Base-by-base conservation (phyloP, 2,888 invertebrate species). In the Helicoverpa assulta region DNA sequence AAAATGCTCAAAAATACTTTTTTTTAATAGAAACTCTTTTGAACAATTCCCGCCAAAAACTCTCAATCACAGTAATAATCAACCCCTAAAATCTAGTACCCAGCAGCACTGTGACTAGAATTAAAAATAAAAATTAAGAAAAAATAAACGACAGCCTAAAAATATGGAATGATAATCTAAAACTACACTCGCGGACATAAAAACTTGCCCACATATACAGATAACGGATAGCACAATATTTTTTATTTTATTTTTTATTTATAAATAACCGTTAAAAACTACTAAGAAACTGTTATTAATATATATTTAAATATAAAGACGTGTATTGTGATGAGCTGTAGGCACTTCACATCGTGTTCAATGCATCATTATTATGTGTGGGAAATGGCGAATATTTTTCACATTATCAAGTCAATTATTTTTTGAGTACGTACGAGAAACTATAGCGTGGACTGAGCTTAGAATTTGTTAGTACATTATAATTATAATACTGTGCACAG, bases 81-180 rank as follows among this genome's bases (percentile, higher is more conserved):
- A 73, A 66, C 67, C 71, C 85, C 82, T 89, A 86, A 78, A 40
- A 85, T 90, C 91, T 92, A 93, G 92, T 90, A 92, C 85, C 88
- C 90, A 92, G 90, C 85, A 91, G 83, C 83, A 92, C 91, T 92
- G 91, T 94, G 94, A 94, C 94, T 95, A 95, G 94, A 92, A 90
- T 89, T 90, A 87, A 86, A 85, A 85, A 81, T 76, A 80, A 88
- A 84, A 84, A 86, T 85, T 80, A 84, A 77, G 68, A 80, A 79
- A 80, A 83, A 83, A 82, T 12, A 80, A 55, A 54, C 37, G 64
- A 78, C 72, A 80, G 78, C 75, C 82, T 78, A 73, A 73, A 77
- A 81, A 74, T 81, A 85, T 81, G 88, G 89, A 89, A 88, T 88
- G 89, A 86, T 82, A 33, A 66, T 78, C 78, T 86, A 74, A 73